Evolutionary conservation across 35 echinoderm and acorn worm species (phyloP).

Genomic region (Apostichopus japonicus): DNA sequence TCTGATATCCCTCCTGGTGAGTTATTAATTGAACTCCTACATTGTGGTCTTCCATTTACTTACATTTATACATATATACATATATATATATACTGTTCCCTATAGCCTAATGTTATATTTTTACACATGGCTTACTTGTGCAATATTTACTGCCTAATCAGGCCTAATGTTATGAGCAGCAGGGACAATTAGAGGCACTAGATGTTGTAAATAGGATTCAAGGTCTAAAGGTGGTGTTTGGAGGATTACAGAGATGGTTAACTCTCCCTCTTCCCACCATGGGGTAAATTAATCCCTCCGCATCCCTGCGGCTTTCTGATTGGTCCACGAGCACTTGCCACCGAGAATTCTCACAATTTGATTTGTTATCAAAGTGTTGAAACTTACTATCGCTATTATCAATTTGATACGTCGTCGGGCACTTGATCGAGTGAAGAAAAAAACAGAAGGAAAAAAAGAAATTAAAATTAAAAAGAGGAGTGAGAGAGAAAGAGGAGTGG

Average conservation of each 20-base stretch:
- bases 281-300: slow-evolving; percentile 15
- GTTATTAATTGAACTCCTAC: slow-evolving; percentile 47
- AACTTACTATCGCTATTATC: not conserved
- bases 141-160: slow-evolving; percentile 40
- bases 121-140: slow-evolving; percentile 12
- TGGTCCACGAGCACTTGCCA: slow-evolving; percentile 30
- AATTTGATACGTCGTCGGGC: not conserved
- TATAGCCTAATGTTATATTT: slow-evolving; percentile 28
- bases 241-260: slow-evolving; percentile 40
- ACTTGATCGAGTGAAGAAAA: not conserved
- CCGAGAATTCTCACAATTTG: slow-evolving; percentile 25
- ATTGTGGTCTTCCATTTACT: slow-evolving; percentile 8
- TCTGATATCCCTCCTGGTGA: slow-evolving; percentile 12
- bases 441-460: not conserved
- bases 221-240: slow-evolving; percentile 40
- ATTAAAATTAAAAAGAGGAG: not conserved
- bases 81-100: not conserved
- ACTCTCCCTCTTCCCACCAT: slow-evolving; percentile 23
- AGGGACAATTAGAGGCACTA: slow-evolving; percentile 34
- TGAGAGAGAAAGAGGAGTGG: slow-evolving; percentile 34
- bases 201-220: slow-evolving; percentile 30
- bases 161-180: slow-evolving; percentile 52
- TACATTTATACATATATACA: not conserved
- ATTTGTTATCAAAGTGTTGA: slow-evolving; percentile 23
- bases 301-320: not conserved